These are phyloP conservation scores for Lasiurus borealis DNA, from an alignment of 2,113 vertebrate genomes.

Conservation along the genomic window DNA sequence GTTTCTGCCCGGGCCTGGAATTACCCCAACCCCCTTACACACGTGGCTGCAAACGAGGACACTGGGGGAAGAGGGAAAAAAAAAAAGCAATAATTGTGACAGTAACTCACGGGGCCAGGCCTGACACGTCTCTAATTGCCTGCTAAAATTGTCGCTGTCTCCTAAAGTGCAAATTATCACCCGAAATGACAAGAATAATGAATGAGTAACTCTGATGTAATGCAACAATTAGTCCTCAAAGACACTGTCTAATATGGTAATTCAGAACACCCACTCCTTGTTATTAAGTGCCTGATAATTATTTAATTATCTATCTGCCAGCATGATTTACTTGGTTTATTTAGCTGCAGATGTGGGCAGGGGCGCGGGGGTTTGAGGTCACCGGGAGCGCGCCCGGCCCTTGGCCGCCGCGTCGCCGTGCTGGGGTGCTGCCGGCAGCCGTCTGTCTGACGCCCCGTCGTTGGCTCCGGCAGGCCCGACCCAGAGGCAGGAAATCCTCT, in stretches of 20 bases:
- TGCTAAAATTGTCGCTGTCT: constrained; percentile 94
- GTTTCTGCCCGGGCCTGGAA: constrained; percentile 85
- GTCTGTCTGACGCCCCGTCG: constrained; percentile 69
- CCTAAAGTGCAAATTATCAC: constrained; percentile 94
- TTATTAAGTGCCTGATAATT: constrained; percentile 95
- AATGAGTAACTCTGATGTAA: constrained; percentile 94
- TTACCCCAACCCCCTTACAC: constrained; percentile 87
- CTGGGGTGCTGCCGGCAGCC: neutral
- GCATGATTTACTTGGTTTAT: constrained; percentile 93
- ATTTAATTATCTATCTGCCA: constrained; percentile 95
- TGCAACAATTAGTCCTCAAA: constrained; percentile 94
- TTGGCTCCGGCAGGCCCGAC: constrained; percentile 71
- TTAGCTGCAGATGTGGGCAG: constrained; percentile 90
- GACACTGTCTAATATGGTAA: constrained; percentile 93
- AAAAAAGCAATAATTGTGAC: constrained; percentile 88
- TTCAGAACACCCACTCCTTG: constrained; percentile 91
- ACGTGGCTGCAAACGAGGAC: constrained; percentile 88
- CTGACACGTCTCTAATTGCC: constrained; percentile 93
- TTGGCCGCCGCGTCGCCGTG: constrained; percentile 36
- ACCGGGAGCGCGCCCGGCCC: constrained; percentile 66
- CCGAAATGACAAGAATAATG: constrained; percentile 94
- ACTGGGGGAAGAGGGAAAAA: constrained; percentile 74
- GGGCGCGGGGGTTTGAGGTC: constrained; percentile 85
- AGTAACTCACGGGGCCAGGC: constrained; percentile 92
- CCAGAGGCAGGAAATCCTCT: constrained; percentile 56